Evolutionary conservation across 1,140 invertebrate genomes (phyloP), one percentile per base, ranked within the genome.

Genomic region (Adelges cooleyi): DNA sequence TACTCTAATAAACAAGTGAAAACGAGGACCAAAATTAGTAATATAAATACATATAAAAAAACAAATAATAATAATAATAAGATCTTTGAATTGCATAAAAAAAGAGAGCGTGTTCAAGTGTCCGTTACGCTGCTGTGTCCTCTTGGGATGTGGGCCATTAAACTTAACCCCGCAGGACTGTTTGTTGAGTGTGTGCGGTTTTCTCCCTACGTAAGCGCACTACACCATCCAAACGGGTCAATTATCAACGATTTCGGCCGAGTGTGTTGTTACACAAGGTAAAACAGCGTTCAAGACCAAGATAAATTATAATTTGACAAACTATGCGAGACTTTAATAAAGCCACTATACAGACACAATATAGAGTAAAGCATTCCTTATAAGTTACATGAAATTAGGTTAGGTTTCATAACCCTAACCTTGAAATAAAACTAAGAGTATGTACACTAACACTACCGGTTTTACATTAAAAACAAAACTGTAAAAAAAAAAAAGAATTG

Each of bases 141-240:
- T 56, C 53, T 22, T 27, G 53, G 56, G 56, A 62, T 62, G 56
- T 62, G 56, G 56, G 56, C 56, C 56, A 62, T 62, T 62, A 62
- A 62, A 62, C 56, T 6, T 33, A n/a, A 33, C 42, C 25, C 40
- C 54, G 40, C 15, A 9, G 38, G 13, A 6, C 4, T 18, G 33
- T 9, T 6, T 15, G 15, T 18, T n/a, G 20, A 13, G 25, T 5
- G 18, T 46, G 23, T n/a, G 44, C 17, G 42, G 54, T 59, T 62
- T 62, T 8, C 42, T 48, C 56, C 54, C 42, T 3, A 9, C 42
- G 20, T 50, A 27, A 20, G 17, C 18, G 18, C 42, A 5, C n/a
- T 29, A 22, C 27, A 17, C 46, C 42, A 3, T 27, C 42, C 54
- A 46, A 59, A 42, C 54, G 54, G 54, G n/a, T 44, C 54, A 59